Evolutionary conservation across 2,113 vertebrate species (phyloP).

Genomic region (Clarias gariepinus): DNA sequence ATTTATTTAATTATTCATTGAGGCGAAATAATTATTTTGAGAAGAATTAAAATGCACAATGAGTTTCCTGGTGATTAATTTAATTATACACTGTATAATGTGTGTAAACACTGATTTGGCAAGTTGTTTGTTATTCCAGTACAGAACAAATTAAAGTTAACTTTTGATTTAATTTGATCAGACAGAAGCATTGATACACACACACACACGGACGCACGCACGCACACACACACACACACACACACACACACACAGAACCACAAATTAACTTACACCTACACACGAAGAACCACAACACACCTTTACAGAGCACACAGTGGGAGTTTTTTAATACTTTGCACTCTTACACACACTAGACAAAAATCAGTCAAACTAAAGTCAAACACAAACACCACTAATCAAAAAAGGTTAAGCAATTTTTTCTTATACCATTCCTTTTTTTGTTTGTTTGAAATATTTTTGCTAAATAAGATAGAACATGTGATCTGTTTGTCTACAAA

Average conservation of each 20-base stretch:
- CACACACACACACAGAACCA: not conserved
- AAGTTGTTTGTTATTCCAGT: not conserved
- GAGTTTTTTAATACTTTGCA: not conserved
- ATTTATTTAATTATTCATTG: too few relatives aligned
- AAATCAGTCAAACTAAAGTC: not conserved
- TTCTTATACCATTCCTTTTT: not conserved
- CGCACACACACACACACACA: not conserved
- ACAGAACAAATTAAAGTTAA: not conserved
- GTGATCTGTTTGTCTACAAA: not conserved
- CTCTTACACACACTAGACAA: not conserved
- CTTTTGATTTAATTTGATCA: not conserved
- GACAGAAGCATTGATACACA: not conserved
- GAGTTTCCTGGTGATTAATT: not conserved
- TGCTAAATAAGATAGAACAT: not conserved
- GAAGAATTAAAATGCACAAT: not conserved
- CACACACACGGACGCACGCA: not conserved
- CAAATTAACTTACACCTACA: not conserved
- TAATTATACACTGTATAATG: not conserved
- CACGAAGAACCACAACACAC: not conserved
- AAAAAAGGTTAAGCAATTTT: not conserved
- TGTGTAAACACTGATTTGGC: not conserved
- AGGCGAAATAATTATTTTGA: not conserved
- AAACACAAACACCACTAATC: not conserved
- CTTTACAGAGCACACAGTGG: not conserved
- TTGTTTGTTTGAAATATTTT: not conserved